phyloP scores from a whole-genome alignment of 2,888 invertebrate species.

The Megastigmus dorsalis region DNA sequence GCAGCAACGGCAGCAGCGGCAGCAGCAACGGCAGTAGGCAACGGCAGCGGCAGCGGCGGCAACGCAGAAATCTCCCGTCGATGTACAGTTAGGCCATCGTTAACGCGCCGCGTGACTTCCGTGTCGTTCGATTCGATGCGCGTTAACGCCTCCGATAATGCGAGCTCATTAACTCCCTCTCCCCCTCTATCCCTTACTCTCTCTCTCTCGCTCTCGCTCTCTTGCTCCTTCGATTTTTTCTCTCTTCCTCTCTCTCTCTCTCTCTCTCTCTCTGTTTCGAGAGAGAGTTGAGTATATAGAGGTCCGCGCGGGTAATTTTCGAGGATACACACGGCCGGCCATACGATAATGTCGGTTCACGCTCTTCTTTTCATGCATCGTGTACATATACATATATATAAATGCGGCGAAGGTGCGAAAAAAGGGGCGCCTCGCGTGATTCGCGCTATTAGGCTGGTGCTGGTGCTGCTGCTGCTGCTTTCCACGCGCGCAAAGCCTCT shows the following conservation, averaged over 20 bases:
- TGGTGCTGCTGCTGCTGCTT: no score
- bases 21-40: neutral
- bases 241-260: no score
- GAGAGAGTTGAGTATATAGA: no score
- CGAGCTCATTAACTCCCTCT: conserved; percentile 49
- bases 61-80: conserved; percentile 42
- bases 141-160: conserved; percentile 55
- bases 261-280: no score
- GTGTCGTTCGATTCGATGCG: conserved; percentile 54
- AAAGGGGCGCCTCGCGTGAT: conserved; percentile 27
- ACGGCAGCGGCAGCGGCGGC: neutral
- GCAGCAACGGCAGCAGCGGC: neutral
- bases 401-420: neutral
- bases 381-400: neutral
- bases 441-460: conserved; percentile 38
- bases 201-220: neutral
- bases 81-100: conserved; percentile 54
- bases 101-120: conserved; percentile 55
- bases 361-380: no score
- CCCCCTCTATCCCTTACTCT: conserved; percentile 4
- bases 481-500: no score
- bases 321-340: no score
- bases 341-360: no score
- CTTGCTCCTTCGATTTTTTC: no score
- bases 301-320: no score